Base-by-base conservation (phyloP, 1,140 invertebrate species). In the Tetramorium alpestre region DNA sequence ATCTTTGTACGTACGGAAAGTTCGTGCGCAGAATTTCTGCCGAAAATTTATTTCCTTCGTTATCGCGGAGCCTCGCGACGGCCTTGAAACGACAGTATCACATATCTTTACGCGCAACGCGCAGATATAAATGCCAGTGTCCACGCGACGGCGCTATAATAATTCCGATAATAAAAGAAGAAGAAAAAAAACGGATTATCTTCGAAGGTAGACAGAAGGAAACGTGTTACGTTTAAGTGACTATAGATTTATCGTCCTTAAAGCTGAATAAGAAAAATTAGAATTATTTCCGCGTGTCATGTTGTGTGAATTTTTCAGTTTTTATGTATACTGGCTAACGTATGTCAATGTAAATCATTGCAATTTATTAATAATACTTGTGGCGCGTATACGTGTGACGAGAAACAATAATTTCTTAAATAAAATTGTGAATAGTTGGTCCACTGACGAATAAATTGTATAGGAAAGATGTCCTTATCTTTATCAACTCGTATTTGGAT, bases 11-110 rank as follows among this genome's bases (percentile, higher is more conserved):
- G 58, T 62, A 58, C 49, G 58, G 88, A 70, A 90, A 90, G 38
- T 89, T 89, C 60, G 65, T n/a, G 70, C 73, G 73, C 78, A 41
- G 85, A 89, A 89, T 87, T 84, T 87, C 28, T 47, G 64, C 67
- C 56, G 78, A 85, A 90, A 90, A 90, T 90, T 89, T 87, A 90
- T 89, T 89, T 60, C 65, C 78, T 90, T 90, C 89, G 78, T 90
- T 90, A 90, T 90, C 88, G 76, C 49, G 38, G n/a, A 73, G 76
- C 84, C 76, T 89, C 89, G 58, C 73, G 73, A 18, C 78, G 78
- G 77, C 85, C 88, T 90, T 90, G 85, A 77, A 89, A 85, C 65
- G 88, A 87, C 60, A 41, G 58, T 80, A 78, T 82, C 78, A 75
- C 56, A 51, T 65, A 51, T 87, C 72, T 77, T 76, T 28, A 65